phyloP scores from a whole-genome alignment of 2,113 vertebrate genomes.

The Anhinga anhinga region DNA sequence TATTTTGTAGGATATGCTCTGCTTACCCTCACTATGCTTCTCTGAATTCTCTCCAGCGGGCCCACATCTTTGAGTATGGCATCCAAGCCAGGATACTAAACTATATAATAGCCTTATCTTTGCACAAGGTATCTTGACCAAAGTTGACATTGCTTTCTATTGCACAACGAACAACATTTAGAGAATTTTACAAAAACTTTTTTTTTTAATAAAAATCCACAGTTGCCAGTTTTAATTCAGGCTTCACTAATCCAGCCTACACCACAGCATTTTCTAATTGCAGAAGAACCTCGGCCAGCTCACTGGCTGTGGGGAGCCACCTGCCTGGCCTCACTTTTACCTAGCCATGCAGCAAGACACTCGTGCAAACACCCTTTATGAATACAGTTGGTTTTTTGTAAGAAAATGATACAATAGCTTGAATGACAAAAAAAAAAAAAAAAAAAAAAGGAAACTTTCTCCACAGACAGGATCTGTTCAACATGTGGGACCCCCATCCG shows the following conservation, averaged over 20 bases:
- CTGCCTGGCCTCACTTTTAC: too few species aligned
- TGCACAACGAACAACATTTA: not conserved
- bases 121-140: not conserved
- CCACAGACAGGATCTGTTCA: not conserved
- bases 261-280: not conserved
- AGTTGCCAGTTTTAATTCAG: not conserved
- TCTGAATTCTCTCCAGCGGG: not conserved
- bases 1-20: not conserved
- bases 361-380: not conserved
- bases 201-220: not conserved
- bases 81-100: not conserved
- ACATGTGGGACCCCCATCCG: accelerated
- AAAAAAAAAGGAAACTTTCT: not conserved
- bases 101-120: not conserved
- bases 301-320: too few species aligned
- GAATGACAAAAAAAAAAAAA: not conserved
- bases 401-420: accelerated
- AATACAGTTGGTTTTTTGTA: not conserved
- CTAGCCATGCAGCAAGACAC: not conserved
- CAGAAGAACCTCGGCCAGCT: too few species aligned
- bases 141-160: not conserved
- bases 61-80: not conserved
- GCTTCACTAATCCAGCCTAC: not conserved
- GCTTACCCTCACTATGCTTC: not conserved
- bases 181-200: not conserved